A percentile compares a stretch with the other conserved stretches of the same genome.
Conservation (phyloP, 2,113 vertebrate species). For the Misgurnus mizolepis region DNA sequence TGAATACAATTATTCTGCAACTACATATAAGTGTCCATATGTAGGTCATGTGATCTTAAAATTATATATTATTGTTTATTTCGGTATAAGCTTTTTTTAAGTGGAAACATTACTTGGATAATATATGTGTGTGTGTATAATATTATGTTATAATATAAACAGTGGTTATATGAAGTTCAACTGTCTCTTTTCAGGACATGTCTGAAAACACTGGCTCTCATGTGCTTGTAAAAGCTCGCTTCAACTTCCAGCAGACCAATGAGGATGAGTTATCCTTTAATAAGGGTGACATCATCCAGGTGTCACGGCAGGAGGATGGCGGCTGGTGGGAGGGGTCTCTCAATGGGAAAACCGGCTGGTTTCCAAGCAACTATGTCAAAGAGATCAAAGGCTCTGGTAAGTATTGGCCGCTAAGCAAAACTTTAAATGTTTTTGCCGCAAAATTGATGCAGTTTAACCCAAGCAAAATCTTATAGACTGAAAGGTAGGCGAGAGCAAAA, state of each 20-base stretch:
- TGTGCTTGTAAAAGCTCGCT: constrained; percentile 90
- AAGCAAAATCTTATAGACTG: not conserved
- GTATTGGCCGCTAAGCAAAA: constrained; percentile 56
- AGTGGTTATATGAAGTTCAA: no score
- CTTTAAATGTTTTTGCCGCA: not conserved
- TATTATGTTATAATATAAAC: no score
- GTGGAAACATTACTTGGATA: no score
- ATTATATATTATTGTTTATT: no score
- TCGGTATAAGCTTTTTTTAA: no score
- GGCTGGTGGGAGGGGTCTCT: constrained; percentile 97
- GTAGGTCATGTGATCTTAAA: no score
- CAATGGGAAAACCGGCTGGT: constrained; percentile 91
- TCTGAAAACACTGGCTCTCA: constrained; percentile 87
- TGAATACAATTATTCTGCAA: no score
- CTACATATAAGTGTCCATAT: no score
- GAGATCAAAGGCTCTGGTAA: constrained; percentile 92
- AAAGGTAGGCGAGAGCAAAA: not conserved
- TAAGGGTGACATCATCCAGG: constrained; percentile 94
- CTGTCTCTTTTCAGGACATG: constrained; percentile 88
- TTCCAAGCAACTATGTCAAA: constrained; percentile 96
- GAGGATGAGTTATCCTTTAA: constrained; percentile 95
- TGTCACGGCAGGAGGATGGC: constrained; percentile 91
- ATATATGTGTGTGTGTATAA: no score
- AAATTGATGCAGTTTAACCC: not conserved
- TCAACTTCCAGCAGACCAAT: constrained; percentile 93